These are phyloP conservation scores for Maconellicoccus hirsutus DNA, from an alignment of 1,140 invertebrate species.

Conservation along the genomic window DNA sequence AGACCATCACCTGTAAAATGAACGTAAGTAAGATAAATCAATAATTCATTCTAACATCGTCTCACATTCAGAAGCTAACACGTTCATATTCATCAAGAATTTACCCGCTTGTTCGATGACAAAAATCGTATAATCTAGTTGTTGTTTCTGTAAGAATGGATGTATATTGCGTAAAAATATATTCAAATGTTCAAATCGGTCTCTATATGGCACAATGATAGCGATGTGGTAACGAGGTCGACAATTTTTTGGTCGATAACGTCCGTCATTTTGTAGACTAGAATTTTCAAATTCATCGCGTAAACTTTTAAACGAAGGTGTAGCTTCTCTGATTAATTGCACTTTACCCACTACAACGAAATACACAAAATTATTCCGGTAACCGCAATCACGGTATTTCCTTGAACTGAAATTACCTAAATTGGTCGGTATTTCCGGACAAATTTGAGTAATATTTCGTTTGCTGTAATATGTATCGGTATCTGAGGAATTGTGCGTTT, in stretches of 20 bases:
- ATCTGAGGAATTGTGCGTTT: not conserved
- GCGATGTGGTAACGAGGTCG: constrained; percentile 64
- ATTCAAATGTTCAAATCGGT: constrained; percentile 69
- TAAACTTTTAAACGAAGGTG: not conserved
- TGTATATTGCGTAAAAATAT: constrained; percentile 80
- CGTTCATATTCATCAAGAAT: not conserved
- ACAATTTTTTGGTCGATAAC: constrained; percentile 63
- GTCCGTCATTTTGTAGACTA: constrained; percentile 52
- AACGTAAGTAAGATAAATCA: constrained; percentile 7
- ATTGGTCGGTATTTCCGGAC: not conserved
- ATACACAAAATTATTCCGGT: not conserved
- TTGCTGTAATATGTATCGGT: not conserved
- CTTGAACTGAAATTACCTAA: not conserved
- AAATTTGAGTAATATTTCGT: not conserved
- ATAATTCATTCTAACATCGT: not conserved
- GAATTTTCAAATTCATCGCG: constrained; percentile 6
- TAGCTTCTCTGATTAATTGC: not conserved
- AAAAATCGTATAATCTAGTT: constrained; percentile 86
- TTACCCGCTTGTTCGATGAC: constrained; percentile 80
- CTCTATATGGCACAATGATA: constrained; percentile 78
- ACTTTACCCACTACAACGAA: not conserved
- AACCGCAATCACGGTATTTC: not conserved
- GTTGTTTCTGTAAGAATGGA: constrained; percentile 78
- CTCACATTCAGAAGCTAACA: not conserved
- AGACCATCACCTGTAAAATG: constrained; percentile 43